Evolutionary conservation across 2,888 invertebrate species (phyloP), one percentile per base, ranked within the genome.

Genomic region (Ophion slaviceki): DNA sequence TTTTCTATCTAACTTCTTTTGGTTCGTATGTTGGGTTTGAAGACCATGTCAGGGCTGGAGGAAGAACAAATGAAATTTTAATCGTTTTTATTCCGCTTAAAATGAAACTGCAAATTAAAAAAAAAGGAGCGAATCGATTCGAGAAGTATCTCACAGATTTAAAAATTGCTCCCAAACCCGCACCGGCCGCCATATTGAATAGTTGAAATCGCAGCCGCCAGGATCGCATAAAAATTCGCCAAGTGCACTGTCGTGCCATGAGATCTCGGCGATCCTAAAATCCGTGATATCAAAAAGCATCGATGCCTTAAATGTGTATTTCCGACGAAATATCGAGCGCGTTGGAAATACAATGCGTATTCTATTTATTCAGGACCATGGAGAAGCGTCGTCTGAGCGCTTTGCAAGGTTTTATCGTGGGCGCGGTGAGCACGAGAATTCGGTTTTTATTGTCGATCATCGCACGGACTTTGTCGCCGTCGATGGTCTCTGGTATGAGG

Each of bases 351-450:
- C 20, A 40, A 24, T 24, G 68, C 1, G 11, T 57, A 20, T 62
- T 66, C 28, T 20, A 76, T 45, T 66, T 76, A 70, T 79, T 24
- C 7, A 83, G 36, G n/a, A 57, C 74, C 66, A 57, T 76, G 7
- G 84, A 84, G 17, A 84, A 80, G 11, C 84, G 84, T 75, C 82
- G 66, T 70, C 82, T 82, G 17, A 82, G 32, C 11, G 77, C 64
- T 78, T 87, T 88, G 47, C 76, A 87, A 4, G 80, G 86, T 36
- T 89, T 90, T 32, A 87, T 72, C 47, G 84, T 78, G 0, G 90
- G 91, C 7, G 90, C 90, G 6, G 89, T 91, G 14, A 90, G 87
- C 4, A 89, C 70, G 5, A 90, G 90, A 72, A 88, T 85, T 45
- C 88, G 82, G 8, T 89, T 77, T 68, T 87, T 87, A 32, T 89